A percentile compares a stretch with the other conserved stretches of the same genome.
Conservation (phyloP, 2,888 invertebrate species). For the Resseliella maxima region DNA sequence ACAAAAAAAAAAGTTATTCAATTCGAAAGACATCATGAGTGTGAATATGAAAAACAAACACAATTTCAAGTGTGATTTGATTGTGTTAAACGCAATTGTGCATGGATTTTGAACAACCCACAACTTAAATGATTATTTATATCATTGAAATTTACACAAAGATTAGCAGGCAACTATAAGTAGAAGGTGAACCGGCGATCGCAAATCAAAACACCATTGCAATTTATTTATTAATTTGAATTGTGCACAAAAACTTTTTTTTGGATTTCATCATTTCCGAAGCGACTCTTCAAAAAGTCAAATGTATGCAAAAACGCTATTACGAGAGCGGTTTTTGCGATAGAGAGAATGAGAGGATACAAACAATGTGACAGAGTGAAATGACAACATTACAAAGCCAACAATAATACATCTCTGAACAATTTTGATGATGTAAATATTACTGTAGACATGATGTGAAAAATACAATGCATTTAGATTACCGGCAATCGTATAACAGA, state of each 20-base stretch:
- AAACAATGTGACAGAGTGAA: too few relatives aligned
- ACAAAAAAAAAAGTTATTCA: too few relatives aligned
- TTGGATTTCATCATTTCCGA: slow-evolving; percentile 39
- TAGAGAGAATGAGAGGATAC: not conserved
- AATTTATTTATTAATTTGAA: slow-evolving; percentile 35
- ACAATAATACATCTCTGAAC: too few relatives aligned
- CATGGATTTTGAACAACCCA: not conserved
- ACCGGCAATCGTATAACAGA: not conserved
- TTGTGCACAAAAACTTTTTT: slow-evolving; percentile 10
- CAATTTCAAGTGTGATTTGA: slow-evolving; percentile 9
- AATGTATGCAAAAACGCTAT: too few relatives aligned
- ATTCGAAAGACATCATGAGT: too few relatives aligned
- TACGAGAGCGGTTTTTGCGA: too few relatives aligned
- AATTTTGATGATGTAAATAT: too few relatives aligned
- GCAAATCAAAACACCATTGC: not conserved
- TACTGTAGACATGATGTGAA: too few relatives aligned
- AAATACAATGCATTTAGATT: not conserved
- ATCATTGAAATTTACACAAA: not conserved
- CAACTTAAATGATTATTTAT: not conserved
- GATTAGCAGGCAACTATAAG: slow-evolving; percentile 3
- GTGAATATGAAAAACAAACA: not conserved
- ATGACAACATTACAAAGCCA: too few relatives aligned
- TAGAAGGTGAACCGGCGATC: not conserved
- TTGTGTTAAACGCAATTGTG: slow-evolving; percentile 13
- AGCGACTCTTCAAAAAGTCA: not conserved